Conservation (phyloP, 2,888 invertebrate species). For the Vandiemenella viatica region DNA sequence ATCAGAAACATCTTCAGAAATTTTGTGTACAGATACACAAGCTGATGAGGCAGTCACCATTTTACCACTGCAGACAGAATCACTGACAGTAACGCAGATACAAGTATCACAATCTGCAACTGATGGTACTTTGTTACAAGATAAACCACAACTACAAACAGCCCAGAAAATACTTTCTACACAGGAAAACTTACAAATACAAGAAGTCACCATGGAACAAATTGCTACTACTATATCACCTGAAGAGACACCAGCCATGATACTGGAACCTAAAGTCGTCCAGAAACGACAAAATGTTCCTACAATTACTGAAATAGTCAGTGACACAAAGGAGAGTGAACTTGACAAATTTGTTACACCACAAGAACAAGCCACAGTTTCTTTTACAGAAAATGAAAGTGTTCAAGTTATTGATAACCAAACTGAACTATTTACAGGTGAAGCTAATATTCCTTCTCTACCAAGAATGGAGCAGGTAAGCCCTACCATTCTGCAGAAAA, state of each 20-base stretch:
- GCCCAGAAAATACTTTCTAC: slow-evolving; percentile 15
- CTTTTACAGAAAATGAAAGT: slow-evolving; percentile 15
- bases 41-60: slow-evolving; percentile 8
- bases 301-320: slow-evolving; percentile 13
- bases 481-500: slow-evolving; percentile 10
- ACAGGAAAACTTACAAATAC: slow-evolving; percentile 16
- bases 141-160: slow-evolving; percentile 13
- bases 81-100: slow-evolving; percentile 13
- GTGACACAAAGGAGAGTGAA: slow-evolving; percentile 15
- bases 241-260: slow-evolving; percentile 12
- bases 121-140: slow-evolving; percentile 12
- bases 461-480: slow-evolving; percentile 15
- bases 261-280: slow-evolving; percentile 13
- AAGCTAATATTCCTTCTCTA: slow-evolving; percentile 8
- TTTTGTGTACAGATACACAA: slow-evolving; percentile 10
- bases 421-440: slow-evolving; percentile 18
- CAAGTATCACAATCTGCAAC: slow-evolving; percentile 9
- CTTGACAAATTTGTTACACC: slow-evolving; percentile 11
- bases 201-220: slow-evolving; percentile 17
- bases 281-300: slow-evolving; percentile 14
- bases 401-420: slow-evolving; percentile 15
- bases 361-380: slow-evolving; percentile 16
- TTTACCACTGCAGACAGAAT: slow-evolving; percentile 11
- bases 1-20: slow-evolving; percentile 13
- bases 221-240: slow-evolving; percentile 13